Conservation (phyloP, 2,113 vertebrate species). For the Calidris pugnax region DNA sequence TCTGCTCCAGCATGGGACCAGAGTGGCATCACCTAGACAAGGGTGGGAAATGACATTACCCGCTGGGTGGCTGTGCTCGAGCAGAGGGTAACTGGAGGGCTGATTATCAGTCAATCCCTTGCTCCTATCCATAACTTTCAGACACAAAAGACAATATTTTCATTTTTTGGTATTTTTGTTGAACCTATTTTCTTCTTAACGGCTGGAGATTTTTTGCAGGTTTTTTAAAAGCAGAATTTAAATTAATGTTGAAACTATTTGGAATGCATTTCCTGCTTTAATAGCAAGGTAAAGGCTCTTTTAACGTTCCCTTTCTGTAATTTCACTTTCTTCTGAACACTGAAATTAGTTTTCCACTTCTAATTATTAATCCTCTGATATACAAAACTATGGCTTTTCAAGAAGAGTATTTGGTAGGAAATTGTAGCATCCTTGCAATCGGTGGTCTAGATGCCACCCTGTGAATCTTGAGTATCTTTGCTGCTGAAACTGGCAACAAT, state of each 20-base stretch:
- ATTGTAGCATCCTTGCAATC: neutral
- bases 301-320: neutral
- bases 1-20: neutral
- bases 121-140: neutral
- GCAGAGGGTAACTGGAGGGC: neutral
- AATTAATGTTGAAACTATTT: neutral
- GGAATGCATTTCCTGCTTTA: neutral
- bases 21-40: neutral
- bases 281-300: neutral
- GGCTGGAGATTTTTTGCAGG: neutral
- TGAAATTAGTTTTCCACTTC: neutral
- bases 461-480: neutral
- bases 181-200: neutral
- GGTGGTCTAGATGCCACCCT: accelerated
- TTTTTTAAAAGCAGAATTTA: neutral
- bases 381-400: neutral
- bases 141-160: neutral
- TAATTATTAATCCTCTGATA: neutral
- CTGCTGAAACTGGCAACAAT: neutral
- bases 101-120: neutral
- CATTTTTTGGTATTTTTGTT: neutral
- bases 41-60: neutral
- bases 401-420: neutral
- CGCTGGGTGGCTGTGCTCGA: accelerated
- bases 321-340: neutral